These are phyloP conservation scores for Plebejus melissa DNA, from an alignment of 2,888 invertebrate species.

Conservation along the genomic window DNA sequence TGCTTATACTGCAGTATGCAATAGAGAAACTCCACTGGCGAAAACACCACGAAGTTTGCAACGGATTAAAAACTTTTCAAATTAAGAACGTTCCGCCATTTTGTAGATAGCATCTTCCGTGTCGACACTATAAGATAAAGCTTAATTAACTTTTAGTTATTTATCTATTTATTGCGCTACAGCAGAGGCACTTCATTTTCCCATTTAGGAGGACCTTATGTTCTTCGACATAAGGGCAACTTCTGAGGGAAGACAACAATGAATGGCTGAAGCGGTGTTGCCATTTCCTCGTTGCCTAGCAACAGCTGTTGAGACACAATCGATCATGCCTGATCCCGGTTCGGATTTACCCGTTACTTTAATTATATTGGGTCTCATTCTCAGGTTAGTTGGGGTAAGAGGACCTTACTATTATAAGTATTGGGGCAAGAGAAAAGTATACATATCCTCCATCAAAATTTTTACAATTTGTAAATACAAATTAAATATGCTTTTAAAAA, in stretches of 20 bases:
- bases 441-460: neutral
- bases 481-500: too few species aligned
- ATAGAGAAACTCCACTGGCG: neutral
- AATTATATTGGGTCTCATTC: neutral
- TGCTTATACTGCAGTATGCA: neutral
- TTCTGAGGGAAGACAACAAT: neutral
- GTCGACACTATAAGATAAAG: slow-evolving; percentile 52
- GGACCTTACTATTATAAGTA: neutral
- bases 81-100: slow-evolving; percentile 40
- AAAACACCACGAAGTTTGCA: neutral
- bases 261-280: slow-evolving; percentile 49
- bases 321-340: slow-evolving; percentile 11
- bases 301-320: slow-evolving; percentile 9
- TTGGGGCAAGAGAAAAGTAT: neutral
- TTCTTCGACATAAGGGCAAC: neutral
- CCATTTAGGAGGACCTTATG: too few species aligned
- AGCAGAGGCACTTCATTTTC: neutral
- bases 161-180: slow-evolving; percentile 69
- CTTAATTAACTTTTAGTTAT: slow-evolving; percentile 76
- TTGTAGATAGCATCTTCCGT: slow-evolving; percentile 46
- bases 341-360: slow-evolving; percentile 10
- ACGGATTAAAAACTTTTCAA: slow-evolving; percentile 14
- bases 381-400: neutral
- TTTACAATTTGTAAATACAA: too few species aligned
- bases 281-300: slow-evolving; percentile 14